These are phyloP conservation scores for Chrysocyon brachyurus DNA, from an alignment of 2,797 vertebrate species.

Conservation along the genomic window DNA sequence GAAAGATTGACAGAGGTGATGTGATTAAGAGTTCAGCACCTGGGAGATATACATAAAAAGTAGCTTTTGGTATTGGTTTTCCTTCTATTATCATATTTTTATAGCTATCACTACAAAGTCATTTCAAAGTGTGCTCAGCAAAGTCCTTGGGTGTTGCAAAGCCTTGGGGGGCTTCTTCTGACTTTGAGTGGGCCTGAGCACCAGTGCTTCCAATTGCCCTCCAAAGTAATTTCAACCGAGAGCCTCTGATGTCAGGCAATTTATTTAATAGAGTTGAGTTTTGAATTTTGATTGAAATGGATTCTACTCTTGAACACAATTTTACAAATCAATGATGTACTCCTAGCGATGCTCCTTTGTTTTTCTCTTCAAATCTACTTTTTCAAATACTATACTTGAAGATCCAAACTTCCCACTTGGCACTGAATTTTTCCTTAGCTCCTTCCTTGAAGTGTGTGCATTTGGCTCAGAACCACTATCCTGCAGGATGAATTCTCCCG, in stretches of 20 bases:
- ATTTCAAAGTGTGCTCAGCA: background rate
- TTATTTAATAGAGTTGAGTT: background rate
- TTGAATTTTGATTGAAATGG: constrained; percentile 11
- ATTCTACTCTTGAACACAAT: background rate
- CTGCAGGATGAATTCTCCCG: background rate
- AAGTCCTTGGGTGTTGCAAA: background rate
- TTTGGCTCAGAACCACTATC: constrained; percentile 42
- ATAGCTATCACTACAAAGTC: background rate
- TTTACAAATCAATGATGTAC: background rate
- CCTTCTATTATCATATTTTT: background rate
- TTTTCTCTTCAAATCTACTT: constrained; percentile 36
- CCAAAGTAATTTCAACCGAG: background rate
- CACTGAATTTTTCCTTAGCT: constrained; percentile 32
- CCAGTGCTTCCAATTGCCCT: background rate
- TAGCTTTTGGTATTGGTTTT: background rate
- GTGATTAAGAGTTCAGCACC: background rate
- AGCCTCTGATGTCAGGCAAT: background rate
- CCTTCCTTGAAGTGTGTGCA: background rate
- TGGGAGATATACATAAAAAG: constrained; percentile 31
- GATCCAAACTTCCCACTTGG: constrained; percentile 40
- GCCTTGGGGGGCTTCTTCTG: background rate
- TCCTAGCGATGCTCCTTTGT: background rate
- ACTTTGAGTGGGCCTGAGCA: background rate
- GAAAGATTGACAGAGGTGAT: constrained; percentile 9
- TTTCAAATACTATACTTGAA: background rate